Base-by-base conservation (phyloP, 1,140 invertebrate species). In the Drosophila saltans region DNA sequence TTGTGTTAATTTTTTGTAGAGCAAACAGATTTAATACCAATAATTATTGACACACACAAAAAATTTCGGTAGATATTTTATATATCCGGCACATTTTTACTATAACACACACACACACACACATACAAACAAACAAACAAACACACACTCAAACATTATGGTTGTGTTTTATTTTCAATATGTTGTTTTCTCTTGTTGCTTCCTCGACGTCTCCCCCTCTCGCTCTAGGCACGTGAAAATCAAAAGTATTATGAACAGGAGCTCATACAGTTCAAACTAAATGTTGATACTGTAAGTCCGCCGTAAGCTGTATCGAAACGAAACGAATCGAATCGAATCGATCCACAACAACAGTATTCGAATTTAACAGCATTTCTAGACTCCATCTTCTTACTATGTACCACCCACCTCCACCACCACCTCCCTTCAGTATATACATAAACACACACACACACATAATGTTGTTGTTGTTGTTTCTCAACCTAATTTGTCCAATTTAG, bases 181-280 rank as follows among this genome's bases (percentile, higher is more conserved):
- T 30, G 28, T 30, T 88, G 78, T 89, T 89, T 80, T 88, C 72
- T 88, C 80, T 89, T 72, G 21, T 59, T 39, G 33, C 40, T 39
- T 9, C 72, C 70, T 68, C 86, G 80, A 80, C 71, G 76, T 91
- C 88, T 16, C 16, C 16, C 16, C 16, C 16, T 16, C 16, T 16
- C 16, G 16, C 16, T 16, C 16, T 89, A 92, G 91, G 91, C 91
- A 73, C 91, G 91, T 77, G 91, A 80, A 78, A 80, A 85, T 89
- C 91, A 92, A 16, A 92, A 88, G 81, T 78, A 81, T 79, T 81
- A 85, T 72, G 91, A 92, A 91, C 80, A 92, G 90, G 85, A 92
- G 72, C 80, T 91, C 74, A 74, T 88, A 80, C 85, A 91, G 66
- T 81, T 91, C 78, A 92, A 92, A 86, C 80, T 83, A 81, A 90